Conservation (phyloP, 2,797 vertebrate species). For the Ptychobarbus kaznakovi region DNA sequence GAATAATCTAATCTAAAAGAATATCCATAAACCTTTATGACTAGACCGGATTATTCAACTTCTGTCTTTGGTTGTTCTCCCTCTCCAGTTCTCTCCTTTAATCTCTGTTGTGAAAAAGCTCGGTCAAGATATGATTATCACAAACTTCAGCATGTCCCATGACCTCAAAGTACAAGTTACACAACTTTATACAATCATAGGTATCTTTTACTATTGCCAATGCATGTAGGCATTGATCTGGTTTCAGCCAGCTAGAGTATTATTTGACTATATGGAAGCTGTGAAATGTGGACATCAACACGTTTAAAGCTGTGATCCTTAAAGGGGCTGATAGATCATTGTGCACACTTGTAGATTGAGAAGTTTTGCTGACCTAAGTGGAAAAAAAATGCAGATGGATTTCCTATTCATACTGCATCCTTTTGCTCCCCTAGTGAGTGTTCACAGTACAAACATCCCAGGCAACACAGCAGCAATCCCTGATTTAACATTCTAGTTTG, state of each 20-base stretch:
- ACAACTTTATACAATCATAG: conserved; percentile 33
- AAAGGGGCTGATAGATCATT: not conserved
- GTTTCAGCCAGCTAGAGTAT: conserved; percentile 38
- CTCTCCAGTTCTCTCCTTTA: not conserved
- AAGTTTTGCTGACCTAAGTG: conserved; percentile 72
- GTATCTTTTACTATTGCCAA: conserved; percentile 18
- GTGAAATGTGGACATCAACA: conserved; percentile 13
- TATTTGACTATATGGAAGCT: conserved; percentile 43
- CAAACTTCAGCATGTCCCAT: not conserved
- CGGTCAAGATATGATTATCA: conserved; percentile 17
- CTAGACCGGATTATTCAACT: not conserved
- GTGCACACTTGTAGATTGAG: conserved; percentile 14
- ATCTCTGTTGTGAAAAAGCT: conserved; percentile 15
- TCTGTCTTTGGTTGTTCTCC: conserved; percentile 8
- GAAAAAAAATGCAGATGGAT: conserved; percentile 62
- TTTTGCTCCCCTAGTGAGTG: conserved; percentile 43
- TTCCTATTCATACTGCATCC: conserved; percentile 69
- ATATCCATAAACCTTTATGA: conserved; percentile 32
- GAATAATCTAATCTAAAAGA: not conserved
- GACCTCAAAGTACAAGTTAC: conserved; percentile 32
- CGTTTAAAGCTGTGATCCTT: conserved; percentile 19
- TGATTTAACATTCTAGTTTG: conserved; percentile 15
- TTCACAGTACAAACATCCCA: not conserved
- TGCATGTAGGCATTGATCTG: conserved; percentile 42
- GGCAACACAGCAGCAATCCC: conserved; percentile 7